phyloP scores from a whole-genome alignment of 2,797 vertebrate genomes.

The Phrynocephalus forsythii region DNA sequence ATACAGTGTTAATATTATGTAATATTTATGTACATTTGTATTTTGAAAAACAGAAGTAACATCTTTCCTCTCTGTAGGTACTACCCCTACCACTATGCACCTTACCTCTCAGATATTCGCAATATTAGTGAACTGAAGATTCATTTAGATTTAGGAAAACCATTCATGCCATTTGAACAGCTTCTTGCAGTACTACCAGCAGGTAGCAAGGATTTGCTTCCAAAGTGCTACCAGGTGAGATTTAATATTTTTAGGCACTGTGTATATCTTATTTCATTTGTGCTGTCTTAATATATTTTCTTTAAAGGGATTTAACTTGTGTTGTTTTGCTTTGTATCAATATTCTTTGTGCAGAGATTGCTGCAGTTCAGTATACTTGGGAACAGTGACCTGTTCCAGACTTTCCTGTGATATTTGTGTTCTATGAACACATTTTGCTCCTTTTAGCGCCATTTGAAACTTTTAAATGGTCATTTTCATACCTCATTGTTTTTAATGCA shows the following conservation, averaged over 20 bases:
- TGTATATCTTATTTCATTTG: background rate
- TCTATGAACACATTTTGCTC: background rate
- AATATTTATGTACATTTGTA: background rate
- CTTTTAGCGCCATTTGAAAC: background rate
- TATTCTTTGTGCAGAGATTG: background rate
- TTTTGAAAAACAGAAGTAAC: constrained; percentile 37
- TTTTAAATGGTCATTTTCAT: background rate
- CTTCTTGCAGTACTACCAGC: constrained; percentile 94
- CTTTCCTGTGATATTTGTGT: background rate
- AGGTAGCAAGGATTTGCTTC: constrained; percentile 93
- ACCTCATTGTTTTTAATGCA: constrained; percentile 4
- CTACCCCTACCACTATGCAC: constrained; percentile 97
- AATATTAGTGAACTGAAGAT: constrained; percentile 86
- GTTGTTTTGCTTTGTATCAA: background rate
- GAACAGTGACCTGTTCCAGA: background rate
- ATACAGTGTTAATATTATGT: background rate
- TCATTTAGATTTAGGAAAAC: constrained; percentile 90
- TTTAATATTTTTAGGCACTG: constrained; percentile 24
- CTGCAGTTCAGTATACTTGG: background rate
- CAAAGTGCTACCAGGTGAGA: constrained; percentile 89
- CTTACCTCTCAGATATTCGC: constrained; percentile 94
- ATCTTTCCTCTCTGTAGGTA: constrained; percentile 81
- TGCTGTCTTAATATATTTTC: no score
- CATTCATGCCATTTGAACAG: constrained; percentile 98
- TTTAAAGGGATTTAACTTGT: no score